phyloP scores from a whole-genome alignment of 2,113 vertebrate species.

The Centropus unirufus region DNA sequence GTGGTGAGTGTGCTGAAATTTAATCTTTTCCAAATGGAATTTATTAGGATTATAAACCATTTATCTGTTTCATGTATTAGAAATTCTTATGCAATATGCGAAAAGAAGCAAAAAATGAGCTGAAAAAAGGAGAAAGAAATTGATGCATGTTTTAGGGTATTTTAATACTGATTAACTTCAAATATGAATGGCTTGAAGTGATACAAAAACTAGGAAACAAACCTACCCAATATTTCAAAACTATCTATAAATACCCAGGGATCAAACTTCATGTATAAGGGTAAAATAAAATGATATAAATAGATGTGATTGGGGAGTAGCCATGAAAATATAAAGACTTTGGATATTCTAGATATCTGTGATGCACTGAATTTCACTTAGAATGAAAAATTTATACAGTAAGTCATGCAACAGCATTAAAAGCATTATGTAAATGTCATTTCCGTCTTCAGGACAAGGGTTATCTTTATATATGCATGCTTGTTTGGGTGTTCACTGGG shows the following conservation, averaged over 20 bases:
- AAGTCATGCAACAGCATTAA: background rate
- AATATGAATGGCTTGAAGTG: background rate
- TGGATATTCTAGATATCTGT: background rate
- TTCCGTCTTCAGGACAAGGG: conserved; percentile 25
- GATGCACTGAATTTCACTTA: conserved; percentile 30
- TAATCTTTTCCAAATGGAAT: background rate
- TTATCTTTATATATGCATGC: conserved; percentile 25
- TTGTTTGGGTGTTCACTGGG: background rate
- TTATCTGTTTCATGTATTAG: background rate
- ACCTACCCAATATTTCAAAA: background rate
- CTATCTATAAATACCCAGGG: background rate
- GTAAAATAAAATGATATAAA: background rate
- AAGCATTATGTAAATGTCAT: conserved; percentile 52
- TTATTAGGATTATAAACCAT: conserved; percentile 32
- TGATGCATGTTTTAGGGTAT: background rate
- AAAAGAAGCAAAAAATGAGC: background rate
- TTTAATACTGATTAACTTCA: background rate
- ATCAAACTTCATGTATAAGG: background rate
- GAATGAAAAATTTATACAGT: conserved; percentile 39
- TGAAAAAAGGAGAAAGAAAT: background rate
- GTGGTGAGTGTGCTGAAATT: background rate
- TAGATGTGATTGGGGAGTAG: background rate
- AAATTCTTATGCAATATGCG: background rate
- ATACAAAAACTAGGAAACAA: background rate
- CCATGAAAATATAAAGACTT: background rate